phyloP scores from a whole-genome alignment of 1,140 invertebrate species.

The Oryctes rhinoceros region DNA sequence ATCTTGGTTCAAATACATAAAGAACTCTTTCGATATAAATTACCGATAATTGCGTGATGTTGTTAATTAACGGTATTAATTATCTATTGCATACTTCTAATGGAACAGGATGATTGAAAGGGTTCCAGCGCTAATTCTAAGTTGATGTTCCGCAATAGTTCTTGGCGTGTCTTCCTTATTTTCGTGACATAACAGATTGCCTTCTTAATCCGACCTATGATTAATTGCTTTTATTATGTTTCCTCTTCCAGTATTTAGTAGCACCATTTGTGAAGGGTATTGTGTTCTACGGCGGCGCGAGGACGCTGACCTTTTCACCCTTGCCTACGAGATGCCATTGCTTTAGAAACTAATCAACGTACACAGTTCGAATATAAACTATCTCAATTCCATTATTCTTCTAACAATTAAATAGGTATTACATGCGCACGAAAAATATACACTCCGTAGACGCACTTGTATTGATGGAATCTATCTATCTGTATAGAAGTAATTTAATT shows the following conservation, averaged over 20 bases:
- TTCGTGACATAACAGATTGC: slow-evolving; percentile 6
- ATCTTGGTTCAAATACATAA: too few relatives aligned
- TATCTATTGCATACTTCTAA: not conserved
- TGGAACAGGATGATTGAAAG: not conserved
- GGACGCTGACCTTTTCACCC: not conserved
- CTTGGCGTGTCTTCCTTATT: not conserved
- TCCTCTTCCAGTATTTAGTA: not conserved
- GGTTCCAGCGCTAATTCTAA: not conserved
- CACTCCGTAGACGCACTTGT: too few relatives aligned
- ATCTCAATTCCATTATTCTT: too few relatives aligned
- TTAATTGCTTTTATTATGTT: slow-evolving; percentile 19
- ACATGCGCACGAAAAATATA: too few relatives aligned
- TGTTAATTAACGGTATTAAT: not conserved
- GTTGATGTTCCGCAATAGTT: not conserved
- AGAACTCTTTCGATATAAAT: too few relatives aligned
- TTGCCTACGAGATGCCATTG: not conserved
- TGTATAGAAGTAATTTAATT: too few relatives aligned
- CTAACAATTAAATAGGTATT: too few relatives aligned
- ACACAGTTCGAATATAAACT: not conserved
- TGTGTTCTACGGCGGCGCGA: not conserved
- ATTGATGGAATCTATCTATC: too few relatives aligned
- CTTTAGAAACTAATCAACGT: slow-evolving; percentile 12
- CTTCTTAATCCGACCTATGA: slow-evolving; percentile 13
- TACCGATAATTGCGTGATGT: too few relatives aligned
- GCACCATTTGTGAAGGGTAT: not conserved